These are phyloP conservation scores for Pemphigus obesinymphae DNA, from an alignment of 1,140 invertebrate genomes.

Conservation along the genomic window DNA sequence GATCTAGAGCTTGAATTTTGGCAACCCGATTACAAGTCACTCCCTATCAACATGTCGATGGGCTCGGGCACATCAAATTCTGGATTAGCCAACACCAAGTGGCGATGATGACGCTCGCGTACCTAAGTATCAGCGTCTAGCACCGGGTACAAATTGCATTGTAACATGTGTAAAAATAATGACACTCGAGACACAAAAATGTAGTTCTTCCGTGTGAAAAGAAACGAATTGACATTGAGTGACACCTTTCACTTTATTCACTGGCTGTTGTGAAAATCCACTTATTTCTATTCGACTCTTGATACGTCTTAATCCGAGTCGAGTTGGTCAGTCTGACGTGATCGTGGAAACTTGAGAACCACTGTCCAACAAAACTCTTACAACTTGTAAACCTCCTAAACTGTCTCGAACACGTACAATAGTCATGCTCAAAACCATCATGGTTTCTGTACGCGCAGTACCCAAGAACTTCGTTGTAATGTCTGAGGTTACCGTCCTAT, in stretches of 20 bases:
- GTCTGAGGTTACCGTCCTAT: not conserved
- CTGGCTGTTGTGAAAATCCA: not conserved
- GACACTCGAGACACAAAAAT: not conserved
- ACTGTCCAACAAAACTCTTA: not conserved
- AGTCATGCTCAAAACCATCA: not conserved
- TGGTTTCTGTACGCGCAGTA: not conserved
- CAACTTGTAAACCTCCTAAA: too few relatives aligned
- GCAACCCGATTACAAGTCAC: constrained; percentile 15
- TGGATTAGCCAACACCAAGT: not conserved
- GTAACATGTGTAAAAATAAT: not conserved
- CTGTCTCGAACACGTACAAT: not conserved
- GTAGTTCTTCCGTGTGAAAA: not conserved
- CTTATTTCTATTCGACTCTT: not conserved
- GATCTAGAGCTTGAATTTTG: too few relatives aligned
- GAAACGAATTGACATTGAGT: not conserved
- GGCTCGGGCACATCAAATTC: not conserved
- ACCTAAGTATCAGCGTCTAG: not conserved
- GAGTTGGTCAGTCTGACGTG: not conserved
- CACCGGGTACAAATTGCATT: not conserved
- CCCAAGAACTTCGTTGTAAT: not conserved
- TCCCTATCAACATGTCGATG: not conserved
- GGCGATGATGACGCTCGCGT: not conserved
- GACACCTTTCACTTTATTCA: not conserved
- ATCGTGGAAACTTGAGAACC: not conserved
- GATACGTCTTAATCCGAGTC: not conserved